Conservation (phyloP, 2,888 invertebrate genomes). For the Stenodema calcarata region DNA sequence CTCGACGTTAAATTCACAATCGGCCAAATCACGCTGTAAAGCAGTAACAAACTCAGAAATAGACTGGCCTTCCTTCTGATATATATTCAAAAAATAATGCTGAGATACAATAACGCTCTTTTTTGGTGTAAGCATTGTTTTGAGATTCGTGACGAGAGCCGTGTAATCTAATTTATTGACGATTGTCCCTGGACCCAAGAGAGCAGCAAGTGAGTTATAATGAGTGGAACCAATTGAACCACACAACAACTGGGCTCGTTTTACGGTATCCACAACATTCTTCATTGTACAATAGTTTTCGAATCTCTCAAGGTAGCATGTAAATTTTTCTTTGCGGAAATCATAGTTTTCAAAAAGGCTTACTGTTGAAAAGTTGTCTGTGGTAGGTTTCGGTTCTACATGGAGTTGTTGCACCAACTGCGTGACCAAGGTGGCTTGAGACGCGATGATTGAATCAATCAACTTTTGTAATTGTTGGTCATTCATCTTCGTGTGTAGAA, state of each 20-base stretch:
- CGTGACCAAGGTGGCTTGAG: too few species aligned
- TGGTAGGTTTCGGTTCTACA: too few species aligned
- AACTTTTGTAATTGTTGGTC: too few species aligned
- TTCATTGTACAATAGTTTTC: too few species aligned
- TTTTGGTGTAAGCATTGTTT: slow-evolving; percentile 36
- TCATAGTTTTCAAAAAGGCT: too few species aligned
- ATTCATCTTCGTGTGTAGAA: too few species aligned
- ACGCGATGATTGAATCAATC: too few species aligned
- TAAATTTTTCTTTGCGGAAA: too few species aligned
- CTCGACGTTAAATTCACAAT: slow-evolving; percentile 2
- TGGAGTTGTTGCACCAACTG: too few species aligned
- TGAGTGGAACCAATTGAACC: slow-evolving; percentile 47
- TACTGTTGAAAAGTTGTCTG: too few species aligned
- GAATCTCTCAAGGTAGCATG: too few species aligned
- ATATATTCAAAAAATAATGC: slow-evolving; percentile 38
- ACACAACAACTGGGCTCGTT: slow-evolving; percentile 44
- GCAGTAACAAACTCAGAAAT: slow-evolving; percentile 41
- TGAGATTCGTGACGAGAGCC: slow-evolving; percentile 12
- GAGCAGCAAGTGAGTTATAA: slow-evolving; percentile 48
- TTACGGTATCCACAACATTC: too few species aligned
- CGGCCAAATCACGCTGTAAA: not conserved
- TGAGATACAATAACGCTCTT: slow-evolving; percentile 44
- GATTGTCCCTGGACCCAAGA: slow-evolving; percentile 23
- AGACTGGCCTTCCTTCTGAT: slow-evolving; percentile 27
- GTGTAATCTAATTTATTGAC: slow-evolving; percentile 30